A percentile compares a stretch with the other conserved stretches of the same genome.
These are phyloP conservation scores for Etheostoma nigrum DNA, from an alignment of 2,797 vertebrate genomes.

Conservation along the genomic window DNA sequence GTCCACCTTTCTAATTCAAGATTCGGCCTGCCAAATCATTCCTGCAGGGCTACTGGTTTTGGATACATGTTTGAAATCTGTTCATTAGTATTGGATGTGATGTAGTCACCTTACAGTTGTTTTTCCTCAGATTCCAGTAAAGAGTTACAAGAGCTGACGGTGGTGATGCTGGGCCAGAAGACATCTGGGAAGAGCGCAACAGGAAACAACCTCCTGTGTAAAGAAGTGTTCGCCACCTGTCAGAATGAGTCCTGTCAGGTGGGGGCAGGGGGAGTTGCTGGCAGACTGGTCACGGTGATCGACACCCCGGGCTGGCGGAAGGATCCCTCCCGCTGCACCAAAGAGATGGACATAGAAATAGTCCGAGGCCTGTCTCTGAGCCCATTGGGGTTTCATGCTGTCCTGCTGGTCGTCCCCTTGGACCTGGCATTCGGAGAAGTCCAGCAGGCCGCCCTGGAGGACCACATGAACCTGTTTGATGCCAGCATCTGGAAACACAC, in stretches of 20 bases:
- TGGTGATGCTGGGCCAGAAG: constrained; percentile 61
- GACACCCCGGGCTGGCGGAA: constrained; percentile 63
- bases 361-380: constrained; percentile 39
- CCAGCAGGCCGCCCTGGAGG: constrained; percentile 35
- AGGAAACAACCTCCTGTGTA: constrained; percentile 61
- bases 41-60: neutral
- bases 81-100: neutral
- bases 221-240: constrained; percentile 34
- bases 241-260: constrained; percentile 14
- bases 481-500: constrained; percentile 63
- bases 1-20: neutral
- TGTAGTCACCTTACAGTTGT: neutral
- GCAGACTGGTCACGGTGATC: constrained; percentile 50
- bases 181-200: constrained; percentile 58
- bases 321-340: constrained; percentile 2
- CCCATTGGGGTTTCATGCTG: constrained; percentile 40
- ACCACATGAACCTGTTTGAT: constrained; percentile 57
- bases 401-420: constrained; percentile 63
- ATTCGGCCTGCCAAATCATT: neutral
- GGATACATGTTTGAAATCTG: neutral
- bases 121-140: constrained; percentile 34
- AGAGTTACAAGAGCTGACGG: constrained; percentile 23
- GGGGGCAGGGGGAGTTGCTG: constrained; percentile 7
- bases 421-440: constrained; percentile 41
- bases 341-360: constrained; percentile 52